These are phyloP conservation scores for Phrynosoma platyrhinos DNA, from an alignment of 2,113 vertebrate species.

Conservation along the genomic window DNA sequence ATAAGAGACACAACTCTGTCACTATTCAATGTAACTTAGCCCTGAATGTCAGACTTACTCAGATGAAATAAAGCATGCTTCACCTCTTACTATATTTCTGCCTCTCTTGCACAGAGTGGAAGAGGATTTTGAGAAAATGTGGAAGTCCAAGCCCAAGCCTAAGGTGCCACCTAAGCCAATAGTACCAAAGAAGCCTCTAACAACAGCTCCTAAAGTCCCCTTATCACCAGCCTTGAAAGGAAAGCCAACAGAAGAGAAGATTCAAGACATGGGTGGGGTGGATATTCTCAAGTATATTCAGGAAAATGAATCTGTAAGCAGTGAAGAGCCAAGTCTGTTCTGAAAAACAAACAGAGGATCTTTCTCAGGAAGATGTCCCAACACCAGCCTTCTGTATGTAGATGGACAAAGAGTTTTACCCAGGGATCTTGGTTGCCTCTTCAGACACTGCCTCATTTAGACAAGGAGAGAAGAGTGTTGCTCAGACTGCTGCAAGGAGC, in stretches of 20 bases:
- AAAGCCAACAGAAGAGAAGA: constrained; percentile 50
- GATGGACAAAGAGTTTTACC: not conserved
- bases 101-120: constrained; percentile 78
- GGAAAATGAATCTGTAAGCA: constrained; percentile 77
- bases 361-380: constrained; percentile 17
- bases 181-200: constrained; percentile 74
- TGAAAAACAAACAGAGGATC: constrained; percentile 30
- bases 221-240: not conserved
- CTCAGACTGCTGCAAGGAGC: not conserved
- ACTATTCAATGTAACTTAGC: not conserved
- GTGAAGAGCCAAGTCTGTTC: constrained; percentile 80
- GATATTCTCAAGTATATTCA: constrained; percentile 88
- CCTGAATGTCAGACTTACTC: not conserved
- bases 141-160: constrained; percentile 71
- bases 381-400: not conserved
- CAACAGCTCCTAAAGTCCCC: constrained; percentile 22
- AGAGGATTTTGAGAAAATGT: constrained; percentile 85
- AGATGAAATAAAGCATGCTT: not conserved
- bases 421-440: not conserved
- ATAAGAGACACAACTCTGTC: not conserved
- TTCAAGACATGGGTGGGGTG: constrained; percentile 82
- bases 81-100: not conserved
- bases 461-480: not conserved
- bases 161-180: constrained; percentile 76
- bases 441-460: not conserved